Evolutionary conservation across 2,888 invertebrate genomes (phyloP), one percentile per base, ranked within the genome.

Genomic region (Mesochorus sp.): DNA sequence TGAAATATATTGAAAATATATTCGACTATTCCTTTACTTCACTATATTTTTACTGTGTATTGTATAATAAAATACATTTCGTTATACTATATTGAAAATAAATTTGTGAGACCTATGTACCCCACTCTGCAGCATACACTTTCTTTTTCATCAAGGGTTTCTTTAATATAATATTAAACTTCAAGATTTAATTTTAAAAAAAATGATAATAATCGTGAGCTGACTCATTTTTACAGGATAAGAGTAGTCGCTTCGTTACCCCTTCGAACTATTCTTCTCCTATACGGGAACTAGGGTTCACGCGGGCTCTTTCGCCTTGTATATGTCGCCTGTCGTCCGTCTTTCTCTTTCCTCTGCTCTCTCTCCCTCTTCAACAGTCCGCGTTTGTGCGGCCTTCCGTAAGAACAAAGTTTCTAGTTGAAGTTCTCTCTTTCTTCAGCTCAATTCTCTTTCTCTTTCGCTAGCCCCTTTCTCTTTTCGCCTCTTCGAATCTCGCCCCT

Each of bases 351-450:
- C 6, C 8, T 47, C 51, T 26, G 26, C 37, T 8, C 55, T 21
- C 17, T 34, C 51, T 19, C 34, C 19, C 57, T 21, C 51, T 14
- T 4, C 8, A 8, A 17, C 12, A n/a, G 49, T 10, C 34, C 37
- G 17, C 19, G 34, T 44, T 21, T 39, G 28, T 17, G 39, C 51
- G 76, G 51, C 44, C 61, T 47, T 72, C 42, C 59, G 49, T 44
- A 61, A 68, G 62, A 64, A 73, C 62, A 74, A 74, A 78, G 73
- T 78, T 73, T 78, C 68, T 57, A 68, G 74, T 64, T 78, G 68
- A 44, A 57, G 68, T 67, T 73, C 59, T 39, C 64, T 62, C 68
- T 68, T 70, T 51, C 53, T 49, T 62, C 62, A 78, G 44, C n/a
- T 14, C 49, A 55, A 34, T 47, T 62, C 62, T 42, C 51, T 19